A percentile compares a stretch with the other conserved stretches of the same genome.
phyloP scores from a whole-genome alignment of 2,797 vertebrate species.

The Kryptolebias ocellatus region DNA sequence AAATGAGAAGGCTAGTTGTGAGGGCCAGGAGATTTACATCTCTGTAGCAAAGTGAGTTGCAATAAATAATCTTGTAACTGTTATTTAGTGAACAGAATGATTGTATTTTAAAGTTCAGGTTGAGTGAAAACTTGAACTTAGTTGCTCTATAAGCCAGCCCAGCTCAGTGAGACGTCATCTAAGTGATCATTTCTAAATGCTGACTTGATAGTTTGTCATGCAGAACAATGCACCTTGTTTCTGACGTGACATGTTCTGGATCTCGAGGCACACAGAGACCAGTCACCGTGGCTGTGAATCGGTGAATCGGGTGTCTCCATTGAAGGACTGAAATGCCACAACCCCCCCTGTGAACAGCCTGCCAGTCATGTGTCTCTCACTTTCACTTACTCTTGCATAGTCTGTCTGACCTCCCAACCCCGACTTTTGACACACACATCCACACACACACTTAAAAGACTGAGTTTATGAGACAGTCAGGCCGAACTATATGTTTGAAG shows the following conservation, averaged over 20 bases:
- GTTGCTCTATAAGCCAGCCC: no score
- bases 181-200: slow-evolving; percentile 2
- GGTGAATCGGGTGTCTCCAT: slow-evolving; percentile 3
- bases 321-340: slow-evolving; percentile 28
- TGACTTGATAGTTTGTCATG: slow-evolving; percentile 10
- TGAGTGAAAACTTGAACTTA: no score
- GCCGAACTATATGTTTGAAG: slow-evolving; percentile 18
- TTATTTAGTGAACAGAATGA: no score
- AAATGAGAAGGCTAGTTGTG: neutral
- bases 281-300: slow-evolving; percentile 17
- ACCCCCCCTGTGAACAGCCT: neutral
- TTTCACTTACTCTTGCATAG: slow-evolving; percentile 31
- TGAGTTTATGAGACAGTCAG: slow-evolving; percentile 40
- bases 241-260: slow-evolving; percentile 25
- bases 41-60: neutral
- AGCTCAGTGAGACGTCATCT: no score
- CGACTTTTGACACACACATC: slow-evolving; percentile 8
- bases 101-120: neutral
- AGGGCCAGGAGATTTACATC: neutral
- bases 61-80: neutral
- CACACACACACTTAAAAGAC: neutral
- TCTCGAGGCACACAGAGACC: slow-evolving; percentile 16
- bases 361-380: slow-evolving; percentile 38
- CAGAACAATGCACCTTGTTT: slow-evolving; percentile 14
- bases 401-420: slow-evolving; percentile 24